Percentiles rank a stretch among this genome's conserved stretches.
phyloP scores from a whole-genome alignment of 2,113 vertebrate genomes.

The Istiophorus platypterus region DNA sequence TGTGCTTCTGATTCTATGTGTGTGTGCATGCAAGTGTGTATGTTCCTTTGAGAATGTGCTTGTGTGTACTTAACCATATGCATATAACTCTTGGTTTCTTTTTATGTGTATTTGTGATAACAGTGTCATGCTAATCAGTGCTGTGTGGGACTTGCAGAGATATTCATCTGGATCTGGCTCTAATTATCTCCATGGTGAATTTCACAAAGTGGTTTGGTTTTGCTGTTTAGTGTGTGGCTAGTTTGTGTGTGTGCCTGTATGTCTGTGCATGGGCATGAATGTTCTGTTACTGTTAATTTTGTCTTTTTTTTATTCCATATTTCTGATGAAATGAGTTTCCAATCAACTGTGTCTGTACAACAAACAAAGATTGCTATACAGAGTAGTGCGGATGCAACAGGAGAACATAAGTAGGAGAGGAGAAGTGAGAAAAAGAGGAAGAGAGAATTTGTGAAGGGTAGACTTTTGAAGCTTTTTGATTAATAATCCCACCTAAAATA shows the following conservation, averaged over 20 bases:
- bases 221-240: constrained; percentile 8
- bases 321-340: constrained; percentile 59
- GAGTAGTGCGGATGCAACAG: background rate
- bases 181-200: constrained; percentile 63
- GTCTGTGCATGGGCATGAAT: constrained; percentile 1
- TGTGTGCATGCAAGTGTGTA: constrained; percentile 11
- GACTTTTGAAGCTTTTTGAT: background rate
- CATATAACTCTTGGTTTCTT: constrained; percentile 25
- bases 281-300: constrained; percentile 24
- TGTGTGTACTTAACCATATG: constrained; percentile 21
- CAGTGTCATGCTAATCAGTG: constrained; percentile 41
- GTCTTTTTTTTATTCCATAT: constrained; percentile 3
- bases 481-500: background rate
- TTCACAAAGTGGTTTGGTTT: constrained; percentile 39
- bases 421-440: background rate
- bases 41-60: background rate
- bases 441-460: background rate
- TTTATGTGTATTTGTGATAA: background rate
- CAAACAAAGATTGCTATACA: constrained; percentile 4
- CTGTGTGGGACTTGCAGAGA: constrained; percentile 42
- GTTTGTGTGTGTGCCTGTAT: constrained; percentile 19
- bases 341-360: constrained; percentile 56
- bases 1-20: constrained; percentile 12
- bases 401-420: background rate
- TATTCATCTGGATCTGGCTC: constrained; percentile 52